These are phyloP conservation scores for Ceyx melanurus DNA, from an alignment of 2,113 vertebrate species.

Conservation along the genomic window DNA sequence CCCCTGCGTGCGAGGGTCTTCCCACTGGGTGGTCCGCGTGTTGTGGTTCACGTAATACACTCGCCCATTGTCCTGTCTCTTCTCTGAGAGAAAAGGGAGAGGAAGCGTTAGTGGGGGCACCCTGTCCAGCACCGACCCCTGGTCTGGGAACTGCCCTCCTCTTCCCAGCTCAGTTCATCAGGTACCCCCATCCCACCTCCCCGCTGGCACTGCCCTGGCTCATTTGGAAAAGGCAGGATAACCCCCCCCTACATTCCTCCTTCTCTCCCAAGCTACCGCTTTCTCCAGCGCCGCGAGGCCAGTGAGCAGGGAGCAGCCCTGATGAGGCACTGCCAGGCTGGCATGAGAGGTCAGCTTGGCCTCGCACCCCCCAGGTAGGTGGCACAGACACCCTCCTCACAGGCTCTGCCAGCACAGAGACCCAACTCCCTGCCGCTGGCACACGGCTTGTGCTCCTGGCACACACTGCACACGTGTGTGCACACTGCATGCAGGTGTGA, in stretches of 20 bases:
- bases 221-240: neutral
- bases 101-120: neutral
- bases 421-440: neutral
- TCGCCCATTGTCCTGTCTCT: constrained; percentile 95
- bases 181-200: neutral
- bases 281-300: neutral
- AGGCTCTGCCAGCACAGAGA: rapidly evolving
- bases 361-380: neutral
- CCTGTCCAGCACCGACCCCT: neutral
- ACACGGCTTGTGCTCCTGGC: too few species aligned
- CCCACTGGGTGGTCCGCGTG: constrained; percentile 97
- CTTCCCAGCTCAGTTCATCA: neutral
- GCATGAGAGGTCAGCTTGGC: neutral
- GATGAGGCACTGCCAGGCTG: neutral
- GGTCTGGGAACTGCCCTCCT: neutral
- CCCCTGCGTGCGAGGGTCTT: constrained; percentile 97
- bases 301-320: rapidly evolving
- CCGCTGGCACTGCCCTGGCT: rapidly evolving
- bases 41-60: constrained; percentile 99
- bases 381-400: neutral
- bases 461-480: rapidly evolving
- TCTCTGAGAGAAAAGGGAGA: constrained; percentile 79
- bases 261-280: rapidly evolving
- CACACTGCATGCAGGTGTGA: neutral
- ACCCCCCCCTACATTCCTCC: neutral